Percentiles rank a stretch among this genome's conserved stretches.
phyloP scores from a whole-genome alignment of 1,140 invertebrate species.

The Scaptomyza hsui region DNA sequence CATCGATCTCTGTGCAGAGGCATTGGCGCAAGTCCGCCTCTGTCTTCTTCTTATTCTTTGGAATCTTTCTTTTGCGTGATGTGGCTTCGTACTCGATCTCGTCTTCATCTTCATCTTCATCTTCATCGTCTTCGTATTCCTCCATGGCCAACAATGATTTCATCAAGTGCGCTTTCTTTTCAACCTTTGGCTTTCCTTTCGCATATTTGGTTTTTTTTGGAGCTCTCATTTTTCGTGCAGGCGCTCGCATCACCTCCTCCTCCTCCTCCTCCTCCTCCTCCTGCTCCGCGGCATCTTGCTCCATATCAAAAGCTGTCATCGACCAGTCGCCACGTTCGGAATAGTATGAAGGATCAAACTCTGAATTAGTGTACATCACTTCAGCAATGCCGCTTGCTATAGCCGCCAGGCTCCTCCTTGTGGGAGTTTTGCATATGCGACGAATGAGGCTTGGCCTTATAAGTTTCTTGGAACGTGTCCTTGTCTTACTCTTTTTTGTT shows the following conservation, averaged over 20 bases:
- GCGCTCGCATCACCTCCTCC: background rate
- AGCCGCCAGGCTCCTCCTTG: background rate
- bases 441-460: constrained; percentile 15
- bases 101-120: background rate
- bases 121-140: background rate
- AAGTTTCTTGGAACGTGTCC: background rate
- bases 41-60: background rate
- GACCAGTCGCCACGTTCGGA: background rate
- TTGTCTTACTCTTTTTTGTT: background rate
- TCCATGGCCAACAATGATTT: background rate
- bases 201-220: background rate
- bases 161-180: background rate
- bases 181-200: background rate
- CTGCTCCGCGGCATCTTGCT: no score
- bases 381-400: background rate
- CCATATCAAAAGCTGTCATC: no score
- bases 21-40: background rate
- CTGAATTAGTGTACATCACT: constrained; percentile 31
- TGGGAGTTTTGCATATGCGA: constrained; percentile 21
- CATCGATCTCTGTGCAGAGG: constrained; percentile 14
- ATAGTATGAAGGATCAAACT: constrained; percentile 12
- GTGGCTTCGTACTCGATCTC: no score
- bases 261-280: no score
- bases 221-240: background rate
- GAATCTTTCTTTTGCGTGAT: no score